Evolutionary conservation across 2,113 vertebrate species (phyloP).

Genomic region (Hylia prasina): DNA sequence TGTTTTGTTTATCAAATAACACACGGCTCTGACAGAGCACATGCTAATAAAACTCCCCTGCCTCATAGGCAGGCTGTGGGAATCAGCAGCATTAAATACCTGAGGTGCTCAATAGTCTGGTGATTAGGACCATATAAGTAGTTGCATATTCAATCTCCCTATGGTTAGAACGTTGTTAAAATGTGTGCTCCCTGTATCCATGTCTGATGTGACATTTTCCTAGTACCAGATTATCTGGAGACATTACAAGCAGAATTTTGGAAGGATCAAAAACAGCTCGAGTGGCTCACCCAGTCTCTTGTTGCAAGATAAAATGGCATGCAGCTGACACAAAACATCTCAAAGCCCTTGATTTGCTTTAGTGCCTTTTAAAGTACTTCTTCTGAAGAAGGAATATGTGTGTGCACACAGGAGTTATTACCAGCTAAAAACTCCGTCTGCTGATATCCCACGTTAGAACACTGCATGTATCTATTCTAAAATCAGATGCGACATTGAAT

Average conservation of each 20-base stretch:
- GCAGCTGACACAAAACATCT: conserved; percentile 57
- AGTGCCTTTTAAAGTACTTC: conserved; percentile 43
- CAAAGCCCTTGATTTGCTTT: conserved; percentile 44
- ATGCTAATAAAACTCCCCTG: background rate
- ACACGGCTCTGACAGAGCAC: background rate
- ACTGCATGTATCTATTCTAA: background rate
- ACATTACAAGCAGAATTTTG: conserved; percentile 30
- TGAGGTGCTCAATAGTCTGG: background rate
- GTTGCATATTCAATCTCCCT: background rate
- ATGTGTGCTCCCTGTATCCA: background rate
- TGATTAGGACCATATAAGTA: conserved; percentile 21
- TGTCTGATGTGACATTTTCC: conserved; percentile 41
- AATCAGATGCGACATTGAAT: conserved; percentile 8
- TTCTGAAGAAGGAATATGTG: conserved; percentile 27
- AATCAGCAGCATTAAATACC: conserved; percentile 8
- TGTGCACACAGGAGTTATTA: conserved; percentile 5
- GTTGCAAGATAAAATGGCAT: conserved; percentile 46
- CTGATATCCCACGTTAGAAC: background rate
- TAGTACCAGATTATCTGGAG: conserved; percentile 38
- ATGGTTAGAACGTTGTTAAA: background rate
- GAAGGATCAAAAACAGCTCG: conserved; percentile 40
- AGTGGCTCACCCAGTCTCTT: conserved; percentile 24
- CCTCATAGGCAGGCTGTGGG: background rate
- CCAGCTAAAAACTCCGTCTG: conserved; percentile 7
- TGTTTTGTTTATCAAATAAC: background rate